Base-by-base conservation (phyloP, 2,113 vertebrate genomes). In the Riparia riparia region DNA sequence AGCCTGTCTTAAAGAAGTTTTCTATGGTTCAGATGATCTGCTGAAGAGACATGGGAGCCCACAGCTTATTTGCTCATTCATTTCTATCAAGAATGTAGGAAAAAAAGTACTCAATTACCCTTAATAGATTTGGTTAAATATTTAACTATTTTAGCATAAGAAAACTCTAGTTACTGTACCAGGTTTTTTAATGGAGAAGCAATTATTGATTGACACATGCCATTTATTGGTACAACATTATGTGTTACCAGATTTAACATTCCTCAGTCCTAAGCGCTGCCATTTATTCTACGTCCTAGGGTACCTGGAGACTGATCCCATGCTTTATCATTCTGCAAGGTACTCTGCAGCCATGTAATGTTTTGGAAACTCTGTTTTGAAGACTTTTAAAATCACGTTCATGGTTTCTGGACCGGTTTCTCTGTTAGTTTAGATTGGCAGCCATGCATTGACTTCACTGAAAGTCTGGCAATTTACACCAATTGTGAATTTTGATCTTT, bases 391-490 rank as follows among this genome's bases (percentile, higher is more conserved):
- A 91, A 90, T 57, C 19, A 51, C 0, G 0, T 76, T 79, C 71
- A 71, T 56, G 32, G 51, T 89, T 88, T 81, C 80, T 97, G 86
- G 69, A 84, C 58, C 86, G 63, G 61, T 61, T 86, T 87, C 54
- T 70, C 68, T 71, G 41, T 82, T 90, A 90, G 92, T 96, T 97
- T 97, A 71, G 49, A 89, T 96, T 95, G 96, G 93, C 95, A 96
- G 57, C 49, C 17, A 32, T 53, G 39, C 57, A 42, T 3, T 93
- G 47, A 90, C 90, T 95, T 83, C 84, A 91, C 64, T 91, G 78
- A 86, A 90, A 78, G 66, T 83, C 90, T 95, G 81, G 81, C 82
- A 92, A 96, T 96, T 95, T 89, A 92, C 84, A 92, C 81, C 72
- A 95, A 93, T 72, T 65, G 85, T 4, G 6, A 92, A 84, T 95